phyloP scores from a whole-genome alignment of 2,888 invertebrate species.

The Therioaphis trifolii region DNA sequence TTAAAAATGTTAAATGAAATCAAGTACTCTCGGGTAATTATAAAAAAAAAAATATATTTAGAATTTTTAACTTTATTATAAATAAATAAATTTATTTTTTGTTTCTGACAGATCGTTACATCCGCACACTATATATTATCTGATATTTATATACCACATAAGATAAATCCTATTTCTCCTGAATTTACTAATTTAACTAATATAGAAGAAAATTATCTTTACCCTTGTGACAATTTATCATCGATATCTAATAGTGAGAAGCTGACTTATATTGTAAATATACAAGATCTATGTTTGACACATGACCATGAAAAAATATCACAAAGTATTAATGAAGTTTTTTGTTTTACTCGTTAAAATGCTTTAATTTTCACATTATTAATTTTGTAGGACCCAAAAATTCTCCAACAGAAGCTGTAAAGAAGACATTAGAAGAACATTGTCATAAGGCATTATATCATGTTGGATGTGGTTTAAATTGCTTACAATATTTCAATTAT shows the following conservation, averaged over 20 bases:
- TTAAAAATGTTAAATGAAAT: conserved; percentile 80
- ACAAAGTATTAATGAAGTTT: not conserved
- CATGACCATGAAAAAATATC: not conserved
- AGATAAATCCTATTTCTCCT: conserved; percentile 77
- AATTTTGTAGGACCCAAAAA: conserved; percentile 67
- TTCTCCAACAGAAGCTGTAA: conserved; percentile 69
- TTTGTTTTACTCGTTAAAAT: not conserved
- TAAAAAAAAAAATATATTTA: not conserved
- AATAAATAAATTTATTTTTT: not conserved
- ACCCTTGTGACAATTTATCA: not conserved
- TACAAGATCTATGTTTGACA: not conserved
- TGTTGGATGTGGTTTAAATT: conserved; percentile 78
- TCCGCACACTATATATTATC: conserved; percentile 90
- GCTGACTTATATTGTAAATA: not conserved
- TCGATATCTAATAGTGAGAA: not conserved
- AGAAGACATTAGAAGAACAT: conserved; percentile 74
- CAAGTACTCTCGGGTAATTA: conserved; percentile 76
- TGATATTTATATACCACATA: conserved; percentile 81
- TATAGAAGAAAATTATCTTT: not conserved
- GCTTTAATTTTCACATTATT: not conserved
- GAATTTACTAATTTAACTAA: conserved; percentile 70
- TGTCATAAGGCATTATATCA: conserved; percentile 78
- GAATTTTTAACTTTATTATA: not conserved
- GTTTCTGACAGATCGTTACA: conserved; percentile 77
- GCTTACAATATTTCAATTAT: conserved; percentile 76